A percentile compares a stretch with the other conserved stretches of the same genome.
Evolutionary conservation across 1,140 invertebrate genomes (phyloP).

Genomic region (Drosophila aff.): DNA sequence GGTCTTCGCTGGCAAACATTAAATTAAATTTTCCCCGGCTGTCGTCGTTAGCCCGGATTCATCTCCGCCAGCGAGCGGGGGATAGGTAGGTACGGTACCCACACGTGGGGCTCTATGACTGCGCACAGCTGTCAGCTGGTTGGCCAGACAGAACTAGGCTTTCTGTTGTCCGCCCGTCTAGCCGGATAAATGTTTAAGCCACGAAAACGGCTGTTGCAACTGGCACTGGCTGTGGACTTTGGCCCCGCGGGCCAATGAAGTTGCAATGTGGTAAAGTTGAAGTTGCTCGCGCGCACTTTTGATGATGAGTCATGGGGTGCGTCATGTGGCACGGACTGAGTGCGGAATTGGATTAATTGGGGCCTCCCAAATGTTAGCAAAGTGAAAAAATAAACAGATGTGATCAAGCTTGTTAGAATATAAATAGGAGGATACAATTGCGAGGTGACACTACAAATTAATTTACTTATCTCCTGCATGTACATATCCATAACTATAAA

Average conservation of each 20-base stretch:
- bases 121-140: constrained; percentile 73
- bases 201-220: constrained; percentile 69
- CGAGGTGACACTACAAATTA: background rate
- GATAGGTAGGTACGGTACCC: background rate
- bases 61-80: constrained; percentile 11
- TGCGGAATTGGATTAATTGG: constrained; percentile 39
- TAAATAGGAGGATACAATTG: background rate
- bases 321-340: constrained; percentile 24
- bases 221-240: constrained; percentile 70
- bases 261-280: constrained; percentile 56
- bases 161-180: constrained; percentile 55
- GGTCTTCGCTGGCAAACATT: constrained; percentile 42
- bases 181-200: constrained; percentile 64
- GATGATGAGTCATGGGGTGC: constrained; percentile 54
- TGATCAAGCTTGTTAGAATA: constrained; percentile 17
- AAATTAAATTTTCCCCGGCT: constrained; percentile 70
- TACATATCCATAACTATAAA: too few relatives aligned
- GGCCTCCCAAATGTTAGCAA: constrained; percentile 17
- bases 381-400: constrained; percentile 24
- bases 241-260: constrained; percentile 58
- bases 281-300: constrained; percentile 30
- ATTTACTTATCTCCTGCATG: background rate
- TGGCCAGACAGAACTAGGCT: constrained; percentile 75
- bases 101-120: constrained; percentile 29
- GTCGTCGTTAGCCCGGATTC: constrained; percentile 25